Base-by-base conservation (phyloP, 2,113 vertebrate genomes). In the Accipiter virgatus region DNA sequence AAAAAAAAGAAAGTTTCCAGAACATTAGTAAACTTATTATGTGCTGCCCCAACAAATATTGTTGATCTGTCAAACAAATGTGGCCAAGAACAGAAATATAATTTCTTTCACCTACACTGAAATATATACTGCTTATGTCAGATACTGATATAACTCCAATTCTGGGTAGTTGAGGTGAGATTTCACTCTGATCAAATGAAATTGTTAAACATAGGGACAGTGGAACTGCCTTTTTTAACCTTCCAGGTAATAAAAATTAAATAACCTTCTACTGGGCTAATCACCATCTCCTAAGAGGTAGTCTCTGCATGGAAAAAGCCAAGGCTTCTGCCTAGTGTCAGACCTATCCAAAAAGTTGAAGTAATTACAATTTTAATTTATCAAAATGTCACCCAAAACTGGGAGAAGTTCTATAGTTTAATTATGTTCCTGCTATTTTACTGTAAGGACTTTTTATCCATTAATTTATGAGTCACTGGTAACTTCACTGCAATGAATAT, bases 371-470 rank as follows among this genome's bases (percentile, higher is more conserved):
- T 79, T 94, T 95, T 29, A 81, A 70, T 87, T 92, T 86, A 80
- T 81, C 36, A 94, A 96, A 96, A 96, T 94, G 78, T 77, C 87
- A 97, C 38, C 19, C 26, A 34, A 66, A 96, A 95, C 48, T 94
- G 81, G 47, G 59, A 92, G n/a, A 95, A n/a, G n/a, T 88, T 86
- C 67, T 68, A 11, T 75, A 47, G 83, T 85, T 96, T 93, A 97
- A 96, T 97, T 96, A 75, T 72, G 11, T 56, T 90, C 71, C 53
- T 88, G n/a, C 34, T 96, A 75, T 93, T 96, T 84, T 75, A 91
- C 34, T 43, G 19, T 81, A 73, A 73, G 17, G 59, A 70, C 70
- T 92, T 93, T 93, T 91, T 53, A 91, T 88, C 23, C 80, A 67
- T 90, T 96, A 95, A 78, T 92, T 96, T 80, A 86, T 93, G 90